Conservation (phyloP, 2,797 vertebrate genomes). For the Myotis daubentonii region DNA sequence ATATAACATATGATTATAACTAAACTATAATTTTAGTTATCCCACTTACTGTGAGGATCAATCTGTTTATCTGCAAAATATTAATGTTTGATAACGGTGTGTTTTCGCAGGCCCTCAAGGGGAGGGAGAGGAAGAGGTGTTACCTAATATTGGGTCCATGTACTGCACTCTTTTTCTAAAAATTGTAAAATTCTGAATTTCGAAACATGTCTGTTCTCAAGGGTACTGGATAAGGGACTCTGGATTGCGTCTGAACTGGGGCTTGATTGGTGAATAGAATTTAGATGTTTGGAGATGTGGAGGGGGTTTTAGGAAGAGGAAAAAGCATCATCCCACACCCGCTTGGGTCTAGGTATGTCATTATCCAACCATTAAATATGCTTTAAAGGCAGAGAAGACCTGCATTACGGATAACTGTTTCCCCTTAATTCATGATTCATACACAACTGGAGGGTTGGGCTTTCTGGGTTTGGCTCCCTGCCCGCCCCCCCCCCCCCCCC, state of each 20-base stretch:
- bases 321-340: background rate
- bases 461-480: constrained; percentile 34
- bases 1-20: background rate
- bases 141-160: background rate
- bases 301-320: background rate
- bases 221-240: background rate
- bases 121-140: background rate
- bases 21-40: background rate
- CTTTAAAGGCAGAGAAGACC: background rate
- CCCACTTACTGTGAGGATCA: background rate
- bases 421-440: constrained; percentile 4
- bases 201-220: background rate
- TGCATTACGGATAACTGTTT: background rate
- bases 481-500: background rate
- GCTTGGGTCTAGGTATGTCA: background rate
- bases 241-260: background rate
- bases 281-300: background rate
- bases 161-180: background rate
- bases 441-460: constrained; percentile 20
- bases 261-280: background rate
- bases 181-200: constrained; percentile 27
- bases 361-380: background rate
- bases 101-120: background rate
- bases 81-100: background rate
- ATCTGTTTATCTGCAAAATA: background rate